Conservation (phyloP, 2,113 vertebrate genomes). For the Phylloscopus whistleri region DNA sequence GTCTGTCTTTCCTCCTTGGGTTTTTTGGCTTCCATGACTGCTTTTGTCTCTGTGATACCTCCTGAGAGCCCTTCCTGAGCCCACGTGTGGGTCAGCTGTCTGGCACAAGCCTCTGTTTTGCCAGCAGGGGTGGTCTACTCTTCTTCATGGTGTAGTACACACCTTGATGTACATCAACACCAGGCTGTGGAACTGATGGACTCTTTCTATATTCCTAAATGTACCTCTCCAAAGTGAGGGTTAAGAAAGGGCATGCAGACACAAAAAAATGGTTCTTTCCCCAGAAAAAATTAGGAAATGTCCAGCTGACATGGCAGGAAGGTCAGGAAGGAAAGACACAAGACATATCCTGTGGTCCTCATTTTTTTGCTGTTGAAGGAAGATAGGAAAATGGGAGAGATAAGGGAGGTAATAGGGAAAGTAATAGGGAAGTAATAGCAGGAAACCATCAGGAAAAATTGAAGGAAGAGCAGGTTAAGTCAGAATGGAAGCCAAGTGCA, state of each 20-base stretch:
- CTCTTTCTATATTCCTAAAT: not conserved
- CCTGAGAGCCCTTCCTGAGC: not conserved
- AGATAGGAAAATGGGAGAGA: not conserved
- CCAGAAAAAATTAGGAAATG: not conserved
- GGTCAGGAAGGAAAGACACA: not conserved
- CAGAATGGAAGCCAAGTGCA: not conserved
- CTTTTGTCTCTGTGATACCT: not conserved
- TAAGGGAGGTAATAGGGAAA: not conserved
- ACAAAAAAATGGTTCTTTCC: not conserved
- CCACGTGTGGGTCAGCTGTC: fast-evolving
- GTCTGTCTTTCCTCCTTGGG: not conserved
- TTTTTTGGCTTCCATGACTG: not conserved
- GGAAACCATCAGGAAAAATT: not conserved
- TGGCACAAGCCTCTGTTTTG: not conserved
- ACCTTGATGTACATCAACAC: not conserved
- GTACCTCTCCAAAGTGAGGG: not conserved
- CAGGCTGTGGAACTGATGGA: not conserved
- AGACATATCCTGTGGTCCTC: not conserved
- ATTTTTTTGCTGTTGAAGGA: not conserved
- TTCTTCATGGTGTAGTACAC: not conserved
- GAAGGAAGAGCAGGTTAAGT: not conserved
- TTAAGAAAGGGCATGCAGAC: not conserved
- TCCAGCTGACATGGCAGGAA: not conserved
- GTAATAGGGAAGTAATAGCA: not conserved
- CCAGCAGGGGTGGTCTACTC: fast-evolving